These are phyloP conservation scores for Trissolcus basalis DNA, from an alignment of 1,140 invertebrate genomes.

Conservation along the genomic window DNA sequence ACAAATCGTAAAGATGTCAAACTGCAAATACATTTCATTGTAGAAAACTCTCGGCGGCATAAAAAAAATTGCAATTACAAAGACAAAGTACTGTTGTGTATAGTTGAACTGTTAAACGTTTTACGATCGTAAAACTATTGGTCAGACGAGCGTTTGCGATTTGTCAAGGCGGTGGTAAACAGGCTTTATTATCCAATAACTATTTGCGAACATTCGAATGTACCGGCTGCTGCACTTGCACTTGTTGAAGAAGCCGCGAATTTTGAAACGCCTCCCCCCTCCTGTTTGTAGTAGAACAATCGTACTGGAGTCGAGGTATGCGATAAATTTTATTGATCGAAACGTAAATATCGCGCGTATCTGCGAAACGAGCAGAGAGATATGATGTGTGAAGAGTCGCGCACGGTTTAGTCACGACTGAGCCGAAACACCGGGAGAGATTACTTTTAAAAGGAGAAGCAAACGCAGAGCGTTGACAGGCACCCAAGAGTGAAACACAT, in stretches of 20 bases:
- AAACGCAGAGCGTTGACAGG: constrained; percentile 51
- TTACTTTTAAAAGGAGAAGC: constrained; percentile 61
- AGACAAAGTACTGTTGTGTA: constrained; percentile 1
- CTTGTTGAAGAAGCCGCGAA: not conserved
- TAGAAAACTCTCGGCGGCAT: not conserved
- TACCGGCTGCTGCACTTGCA: no score
- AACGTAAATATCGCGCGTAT: constrained; percentile 12
- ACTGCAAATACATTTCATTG: no score
- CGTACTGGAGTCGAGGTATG: not conserved
- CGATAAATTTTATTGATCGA: constrained; percentile 13
- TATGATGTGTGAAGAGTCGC: constrained; percentile 50
- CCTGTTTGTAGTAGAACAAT: not conserved
- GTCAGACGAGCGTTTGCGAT: no score
- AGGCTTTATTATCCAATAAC: no score
- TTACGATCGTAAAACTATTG: no score
- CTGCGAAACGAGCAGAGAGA: constrained; percentile 4
- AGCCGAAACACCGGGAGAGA: constrained; percentile 56
- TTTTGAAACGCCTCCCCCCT: not conserved
- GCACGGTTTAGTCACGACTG: constrained; percentile 58
- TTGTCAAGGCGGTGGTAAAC: no score
- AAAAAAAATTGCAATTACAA: constrained; percentile 13
- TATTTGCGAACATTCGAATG: no score
- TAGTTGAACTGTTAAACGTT: constrained; percentile 9
- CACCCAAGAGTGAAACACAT: constrained; percentile 31
- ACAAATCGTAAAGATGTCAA: no score